Evolutionary conservation across 2,113 vertebrate genomes (phyloP), one percentile per base, ranked within the genome.

Genomic region (Amblyornis subalaris): DNA sequence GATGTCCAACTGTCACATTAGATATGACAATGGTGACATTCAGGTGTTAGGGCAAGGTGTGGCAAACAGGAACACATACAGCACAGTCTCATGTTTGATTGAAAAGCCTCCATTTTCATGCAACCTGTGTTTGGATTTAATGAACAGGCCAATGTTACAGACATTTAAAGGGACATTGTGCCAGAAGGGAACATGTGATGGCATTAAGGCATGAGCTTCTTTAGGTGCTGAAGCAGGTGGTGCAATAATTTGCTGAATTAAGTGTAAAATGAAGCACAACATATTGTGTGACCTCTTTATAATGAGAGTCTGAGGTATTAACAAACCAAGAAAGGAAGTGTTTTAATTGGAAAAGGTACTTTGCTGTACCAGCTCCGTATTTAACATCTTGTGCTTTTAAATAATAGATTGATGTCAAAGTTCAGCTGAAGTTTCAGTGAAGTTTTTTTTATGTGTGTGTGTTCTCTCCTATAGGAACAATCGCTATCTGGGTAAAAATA

Each of bases 301-400:
- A 45, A 35, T 28, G 35, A 72, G 40, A 17, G 35, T 74, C 47
- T 83, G 69, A 66, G 38, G 38, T 74, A 53, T 90, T 87, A 73
- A 67, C 25, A 64, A 75, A 60, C 33, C 36, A 55, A 42, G 58
- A 65, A 69, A 47, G 42, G 4, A 64, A 75, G 8, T 65, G 19
- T 9, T 36, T 40, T 93, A 85, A 75, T 50, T 94, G 66, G 65
- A 75, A 82, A 74, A 81, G 17, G 14, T 74, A 15, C n/a, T 84
- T 84, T 84, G 38, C 47, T 77, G 3, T 26, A 47, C 14, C 38
- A 65, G 19, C 42, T 85, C 87, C 38, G 18, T 78, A 57, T 77
- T 77, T 71, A 87, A 93, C 1, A 1, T 26, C 14, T 84, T 78
- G 11, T 4, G 5, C 33, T 71, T 87, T 84, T 86, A 83, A 85